Base-by-base conservation (phyloP, 2,888 invertebrate species). In the Herminia tarsipennalis region DNA sequence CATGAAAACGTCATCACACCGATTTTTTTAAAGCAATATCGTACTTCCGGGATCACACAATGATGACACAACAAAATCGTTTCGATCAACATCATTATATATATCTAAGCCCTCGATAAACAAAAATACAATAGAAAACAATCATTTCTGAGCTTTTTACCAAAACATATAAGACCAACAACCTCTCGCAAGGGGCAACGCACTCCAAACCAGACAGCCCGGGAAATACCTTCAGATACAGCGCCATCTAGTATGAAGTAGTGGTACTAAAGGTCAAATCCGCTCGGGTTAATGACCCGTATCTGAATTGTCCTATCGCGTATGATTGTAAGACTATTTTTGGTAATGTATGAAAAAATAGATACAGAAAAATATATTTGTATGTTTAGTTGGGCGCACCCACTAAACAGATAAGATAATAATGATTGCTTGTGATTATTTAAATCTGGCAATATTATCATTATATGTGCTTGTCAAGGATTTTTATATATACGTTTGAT, bases 111-210 rank as follows among this genome's bases (percentile, higher is more conserved):
- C 9, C 16, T 35, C 28, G 52, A 64, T 41, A 64, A 55, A 48
- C 25, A 35, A 35, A 49, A 42, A 34, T 56, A 53, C 51, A 64
- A 51, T 58, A 44, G 38, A 35, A 33, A 47, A 32, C 30, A 35
- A 42, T 32, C 9, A 39, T 49, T 55, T 32, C 13, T 28, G 29
- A 39, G 30, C 25, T 56, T 64, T 66, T 64, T 40, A 59, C 50
- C 44, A 56, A 66, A 58, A 61, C 58, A 66, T 49, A 24, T 21
- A 66, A 66, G 81, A 70, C 73, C 78, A 82, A 74, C 66, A 80
- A 83, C 83, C 83, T 71, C 40, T 20, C 46, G 20, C 29, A 57
- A 73, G 60, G 86, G 81, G 70, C 86, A 86, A 83, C 76, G 87
- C 53, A 78, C 87, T 79, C 67, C 16, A 40, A 46, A 37, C 48